Evolutionary conservation across 2,888 invertebrate genomes (phyloP).

Genomic region (Drosophila borealis): DNA sequence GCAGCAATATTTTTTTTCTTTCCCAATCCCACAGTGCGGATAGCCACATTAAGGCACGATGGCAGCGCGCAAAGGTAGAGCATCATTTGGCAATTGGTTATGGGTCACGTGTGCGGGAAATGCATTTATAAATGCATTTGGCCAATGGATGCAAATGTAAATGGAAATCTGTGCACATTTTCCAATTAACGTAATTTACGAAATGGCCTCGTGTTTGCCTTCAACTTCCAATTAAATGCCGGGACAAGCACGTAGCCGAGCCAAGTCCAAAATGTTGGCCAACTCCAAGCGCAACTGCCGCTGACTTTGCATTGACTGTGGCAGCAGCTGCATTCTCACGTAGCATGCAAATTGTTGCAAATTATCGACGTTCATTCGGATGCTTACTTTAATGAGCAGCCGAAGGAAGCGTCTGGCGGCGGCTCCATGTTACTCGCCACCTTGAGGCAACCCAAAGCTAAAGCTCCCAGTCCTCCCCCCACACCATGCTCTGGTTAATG

Average conservation of each 20-base stretch:
- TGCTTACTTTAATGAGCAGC: slow-evolving; percentile 63
- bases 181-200: slow-evolving; percentile 74
- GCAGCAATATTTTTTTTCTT: no score
- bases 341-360: slow-evolving; percentile 73
- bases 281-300: slow-evolving; percentile 14
- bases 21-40: neutral
- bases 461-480: neutral
- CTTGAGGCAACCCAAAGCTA: neutral
- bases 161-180: slow-evolving; percentile 60
- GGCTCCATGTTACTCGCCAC: neutral
- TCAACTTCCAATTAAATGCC: slow-evolving; percentile 66
- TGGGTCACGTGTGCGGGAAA: slow-evolving; percentile 36
- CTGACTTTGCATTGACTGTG: slow-evolving; percentile 6
- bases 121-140: slow-evolving; percentile 25
- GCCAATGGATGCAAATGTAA: slow-evolving; percentile 24
- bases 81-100: slow-evolving; percentile 4
- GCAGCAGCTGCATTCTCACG: slow-evolving; percentile 56
- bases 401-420: slow-evolving; percentile 17
- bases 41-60: neutral
- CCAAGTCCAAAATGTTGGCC: slow-evolving; percentile 24
- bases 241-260: slow-evolving; percentile 44
- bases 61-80: neutral
- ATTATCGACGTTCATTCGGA: slow-evolving; percentile 64
- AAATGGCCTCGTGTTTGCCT: slow-evolving; percentile 52
- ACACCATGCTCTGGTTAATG: slow-evolving; percentile 28